phyloP scores from a whole-genome alignment of 2,888 invertebrate species.

The Melanophora roralis region DNA sequence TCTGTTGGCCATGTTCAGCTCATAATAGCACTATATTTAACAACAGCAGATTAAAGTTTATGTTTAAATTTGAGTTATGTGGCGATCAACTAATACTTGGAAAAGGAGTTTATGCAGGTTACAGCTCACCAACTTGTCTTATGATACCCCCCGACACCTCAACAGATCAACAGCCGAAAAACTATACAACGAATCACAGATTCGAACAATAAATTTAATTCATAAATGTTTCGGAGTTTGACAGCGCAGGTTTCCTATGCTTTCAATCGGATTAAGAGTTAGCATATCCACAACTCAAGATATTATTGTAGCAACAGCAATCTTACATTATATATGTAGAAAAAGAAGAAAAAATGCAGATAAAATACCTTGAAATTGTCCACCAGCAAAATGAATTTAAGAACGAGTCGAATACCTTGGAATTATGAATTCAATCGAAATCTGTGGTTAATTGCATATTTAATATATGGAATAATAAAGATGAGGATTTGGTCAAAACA shows the following conservation, averaged over 20 bases:
- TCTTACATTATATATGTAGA: background rate
- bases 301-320: conserved; percentile 10
- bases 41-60: conserved; percentile 5
- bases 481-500: too few species aligned
- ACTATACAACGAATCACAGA: conserved; percentile 27
- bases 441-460: too few species aligned
- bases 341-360: background rate
- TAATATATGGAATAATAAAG: too few species aligned
- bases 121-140: background rate
- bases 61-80: background rate
- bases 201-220: conserved; percentile 20
- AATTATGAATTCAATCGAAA: conserved; percentile 12
- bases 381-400: conserved; percentile 7
- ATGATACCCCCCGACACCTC: conserved; percentile 16
- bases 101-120: conserved; percentile 17
- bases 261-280: conserved; percentile 19
- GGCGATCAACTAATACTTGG: conserved; percentile 1
- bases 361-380: conserved; percentile 16
- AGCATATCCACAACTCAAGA: conserved; percentile 1
- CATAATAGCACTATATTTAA: conserved; percentile 34
- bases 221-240: conserved; percentile 24
- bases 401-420: conserved; percentile 4
- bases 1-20: conserved; percentile 45
- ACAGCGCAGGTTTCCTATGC: conserved; percentile 8
- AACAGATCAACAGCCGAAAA: background rate